phyloP scores from a whole-genome alignment of 2,113 vertebrate species.

The Phyllostomus discolor region DNA sequence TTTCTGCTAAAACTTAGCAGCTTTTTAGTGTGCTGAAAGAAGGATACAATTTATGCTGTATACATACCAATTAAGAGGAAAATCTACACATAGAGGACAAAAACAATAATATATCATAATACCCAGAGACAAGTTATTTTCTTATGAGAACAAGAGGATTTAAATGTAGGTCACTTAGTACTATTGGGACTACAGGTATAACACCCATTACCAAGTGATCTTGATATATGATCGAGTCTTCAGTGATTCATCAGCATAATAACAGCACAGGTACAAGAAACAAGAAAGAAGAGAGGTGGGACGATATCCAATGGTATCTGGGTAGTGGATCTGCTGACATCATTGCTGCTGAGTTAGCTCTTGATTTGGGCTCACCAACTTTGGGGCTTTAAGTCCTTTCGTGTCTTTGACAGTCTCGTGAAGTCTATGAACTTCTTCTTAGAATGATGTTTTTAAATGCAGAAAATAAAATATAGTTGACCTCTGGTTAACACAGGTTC shows the following conservation, averaged over 20 bases:
- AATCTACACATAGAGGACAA: background rate
- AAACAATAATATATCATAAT: background rate
- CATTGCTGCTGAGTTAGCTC: background rate
- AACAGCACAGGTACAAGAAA: background rate
- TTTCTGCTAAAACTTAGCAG: slow-evolving; percentile 49
- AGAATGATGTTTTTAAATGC: background rate
- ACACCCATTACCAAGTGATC: background rate
- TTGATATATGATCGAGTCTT: background rate
- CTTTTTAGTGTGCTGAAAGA: slow-evolving; percentile 10
- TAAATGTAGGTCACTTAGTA: background rate
- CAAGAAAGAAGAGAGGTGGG: background rate
- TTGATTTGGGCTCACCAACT: background rate
- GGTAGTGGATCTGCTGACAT: background rate
- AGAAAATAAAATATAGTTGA: background rate
- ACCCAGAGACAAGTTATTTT: background rate
- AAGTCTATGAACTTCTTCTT: background rate
- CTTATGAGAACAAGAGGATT: background rate
- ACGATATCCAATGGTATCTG: background rate
- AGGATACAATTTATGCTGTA: background rate
- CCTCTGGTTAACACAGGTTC: background rate
- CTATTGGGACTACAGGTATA: background rate
- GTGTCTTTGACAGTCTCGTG: background rate
- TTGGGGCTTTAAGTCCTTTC: background rate
- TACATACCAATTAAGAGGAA: background rate
- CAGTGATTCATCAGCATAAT: background rate